A percentile compares a stretch with the other conserved stretches of the same genome.
These are phyloP conservation scores for Lasioglossum marginatum DNA, from an alignment of 2,888 invertebrate species.

Conservation along the genomic window DNA sequence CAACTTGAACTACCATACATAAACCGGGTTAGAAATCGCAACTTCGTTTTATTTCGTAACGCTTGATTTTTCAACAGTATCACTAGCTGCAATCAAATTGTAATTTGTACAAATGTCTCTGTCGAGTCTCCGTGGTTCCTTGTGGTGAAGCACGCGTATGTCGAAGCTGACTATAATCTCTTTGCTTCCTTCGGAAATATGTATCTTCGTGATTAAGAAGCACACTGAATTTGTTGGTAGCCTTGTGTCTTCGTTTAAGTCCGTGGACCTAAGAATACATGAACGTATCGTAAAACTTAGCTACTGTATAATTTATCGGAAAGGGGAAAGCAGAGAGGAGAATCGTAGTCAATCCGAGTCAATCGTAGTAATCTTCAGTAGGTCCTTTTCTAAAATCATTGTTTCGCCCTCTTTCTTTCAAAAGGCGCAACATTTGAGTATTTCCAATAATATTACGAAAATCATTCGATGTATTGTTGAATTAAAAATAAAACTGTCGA, in stretches of 20 bases:
- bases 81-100: slow-evolving; percentile 26
- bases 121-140: slow-evolving; percentile 38
- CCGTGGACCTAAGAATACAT: slow-evolving; percentile 42
- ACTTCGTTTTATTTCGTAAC: slow-evolving; percentile 36
- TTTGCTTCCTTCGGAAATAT: slow-evolving; percentile 47
- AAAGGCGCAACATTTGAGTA: slow-evolving; percentile 55
- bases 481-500: background rate
- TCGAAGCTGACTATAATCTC: slow-evolving; percentile 39
- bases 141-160: slow-evolving; percentile 55
- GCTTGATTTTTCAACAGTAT: slow-evolving; percentile 20
- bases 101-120: slow-evolving; percentile 16
- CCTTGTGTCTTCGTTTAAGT: slow-evolving; percentile 44
- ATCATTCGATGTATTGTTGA: background rate
- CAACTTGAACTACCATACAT: slow-evolving; percentile 21
- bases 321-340: slow-evolving; percentile 44
- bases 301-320: slow-evolving; percentile 50
- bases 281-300: slow-evolving; percentile 51
- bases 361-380: slow-evolving; percentile 43
- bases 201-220: slow-evolving; percentile 33
- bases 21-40: slow-evolving; percentile 41
- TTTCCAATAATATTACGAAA: slow-evolving; percentile 19
- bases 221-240: slow-evolving; percentile 50
- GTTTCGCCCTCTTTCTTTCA: slow-evolving; percentile 44
- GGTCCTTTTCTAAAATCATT: slow-evolving; percentile 48
- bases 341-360: too few species aligned